Evolutionary conservation across 1,140 invertebrate species (phyloP), one percentile per base, ranked within the genome.

Genomic region (Polypedilum pembai): DNA sequence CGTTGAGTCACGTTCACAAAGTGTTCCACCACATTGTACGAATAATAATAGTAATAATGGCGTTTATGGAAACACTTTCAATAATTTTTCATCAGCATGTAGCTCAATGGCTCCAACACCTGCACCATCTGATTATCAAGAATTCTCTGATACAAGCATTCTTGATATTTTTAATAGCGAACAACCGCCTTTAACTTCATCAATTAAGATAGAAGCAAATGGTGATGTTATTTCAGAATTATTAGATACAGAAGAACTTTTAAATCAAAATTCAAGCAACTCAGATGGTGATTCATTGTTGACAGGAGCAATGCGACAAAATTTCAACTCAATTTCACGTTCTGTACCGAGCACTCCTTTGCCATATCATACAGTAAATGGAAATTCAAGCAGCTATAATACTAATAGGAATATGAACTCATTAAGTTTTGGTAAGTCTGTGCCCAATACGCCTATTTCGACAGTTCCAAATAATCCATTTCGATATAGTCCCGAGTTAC

Each of bases 51-150:
- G 8, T 17, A 72, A 18, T 20, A 24, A 20, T 63, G 8, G 41
- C 4, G n/a, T 56, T 56, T 56, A 56, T 56, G 45, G n/a, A 15
- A n/a, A 12, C 45, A 56, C 45, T 4, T 73, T 20, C 76, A 41
- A 45, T 73, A 3, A 76, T 45, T 75, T 76, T 77, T 84, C 84
- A 76, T 88, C 89, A 4, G 86, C 87, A 0, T 87, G 85, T 63
- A 88, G 86, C 74, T 90, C 89, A 1, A 84, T 89, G 40, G 88
- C 89, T 1, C 86, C 88, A 21, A 90, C 89, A 1, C 89, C 89
- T 1, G 87, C 90, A 8, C 88, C 88, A 1, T 87, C 87, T 74
- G 88, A 91, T 77, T 91, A 88, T 78, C 87, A 86, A 74, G 89
- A 91, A 77, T 90, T 90, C 76, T 85, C 83, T 15, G 84, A 76